These are phyloP conservation scores for Creontiades dilutus DNA, from an alignment of 2,888 invertebrate species.

Conservation along the genomic window DNA sequence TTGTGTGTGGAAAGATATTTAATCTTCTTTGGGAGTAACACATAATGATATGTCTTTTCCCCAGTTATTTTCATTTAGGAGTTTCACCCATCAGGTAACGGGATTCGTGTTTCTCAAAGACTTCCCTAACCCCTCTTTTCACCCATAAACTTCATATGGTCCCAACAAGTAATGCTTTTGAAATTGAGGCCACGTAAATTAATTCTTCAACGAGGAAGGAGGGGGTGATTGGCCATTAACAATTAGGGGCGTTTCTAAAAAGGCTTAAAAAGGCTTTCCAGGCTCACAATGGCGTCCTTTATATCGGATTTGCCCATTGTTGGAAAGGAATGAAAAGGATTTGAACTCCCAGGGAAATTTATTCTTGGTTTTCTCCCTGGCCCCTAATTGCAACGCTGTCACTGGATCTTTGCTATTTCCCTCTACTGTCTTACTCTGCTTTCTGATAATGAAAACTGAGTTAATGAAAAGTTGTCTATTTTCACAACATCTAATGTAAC, in stretches of 20 bases:
- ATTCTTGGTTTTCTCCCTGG: constrained; percentile 59
- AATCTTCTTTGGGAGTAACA: constrained; percentile 47
- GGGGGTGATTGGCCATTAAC: constrained; percentile 65
- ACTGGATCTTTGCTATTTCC: neutral
- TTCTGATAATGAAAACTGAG: too few relatives aligned
- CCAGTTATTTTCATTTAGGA: constrained; percentile 51
- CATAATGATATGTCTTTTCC: constrained; percentile 58
- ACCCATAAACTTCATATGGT: constrained; percentile 2
- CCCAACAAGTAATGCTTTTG: constrained; percentile 43
- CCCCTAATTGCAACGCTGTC: constrained; percentile 60
- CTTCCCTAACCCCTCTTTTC: neutral
- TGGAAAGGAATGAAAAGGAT: constrained; percentile 68
- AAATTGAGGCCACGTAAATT: constrained; percentile 65
- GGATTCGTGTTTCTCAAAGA: constrained; percentile 41
- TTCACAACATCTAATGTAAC: too few relatives aligned
- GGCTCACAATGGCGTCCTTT: constrained; percentile 63
- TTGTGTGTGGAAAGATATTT: constrained; percentile 30
- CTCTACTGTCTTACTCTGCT: neutral
- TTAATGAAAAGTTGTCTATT: too few relatives aligned
- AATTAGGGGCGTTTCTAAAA: constrained; percentile 53
- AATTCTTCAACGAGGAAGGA: constrained; percentile 45
- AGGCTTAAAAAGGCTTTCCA: constrained; percentile 57
- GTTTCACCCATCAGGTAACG: constrained; percentile 42
- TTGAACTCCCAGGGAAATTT: constrained; percentile 65
- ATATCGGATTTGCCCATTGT: constrained; percentile 65